A percentile compares a stretch with the other conserved stretches of the same genome.
These are phyloP conservation scores for Loripinus fragilis DNA, from an alignment of 2,888 invertebrate species.

Conservation along the genomic window DNA sequence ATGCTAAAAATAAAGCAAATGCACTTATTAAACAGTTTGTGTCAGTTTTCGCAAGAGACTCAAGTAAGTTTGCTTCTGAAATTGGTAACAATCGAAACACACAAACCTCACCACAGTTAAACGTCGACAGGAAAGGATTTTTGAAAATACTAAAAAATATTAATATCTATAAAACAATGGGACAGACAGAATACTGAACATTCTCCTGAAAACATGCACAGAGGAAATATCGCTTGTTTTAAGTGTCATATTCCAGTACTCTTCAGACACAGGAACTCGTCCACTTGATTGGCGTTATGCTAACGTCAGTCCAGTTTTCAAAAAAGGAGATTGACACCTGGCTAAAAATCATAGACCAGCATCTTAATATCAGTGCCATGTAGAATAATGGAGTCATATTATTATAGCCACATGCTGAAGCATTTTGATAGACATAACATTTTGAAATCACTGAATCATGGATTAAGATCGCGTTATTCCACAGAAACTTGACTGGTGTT, in stretches of 20 bases:
- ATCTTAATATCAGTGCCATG: conserved; percentile 26
- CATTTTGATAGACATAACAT: conserved; percentile 30
- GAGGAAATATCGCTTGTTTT: neutral
- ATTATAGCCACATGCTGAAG: conserved; percentile 32
- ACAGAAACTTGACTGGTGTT: conserved; percentile 30
- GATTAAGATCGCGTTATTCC: conserved; percentile 26
- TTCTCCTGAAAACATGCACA: conserved; percentile 2
- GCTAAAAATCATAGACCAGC: conserved; percentile 21
- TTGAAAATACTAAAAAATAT: conserved; percentile 8
- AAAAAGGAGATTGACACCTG: conserved; percentile 12
- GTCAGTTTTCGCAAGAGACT: conserved; percentile 32
- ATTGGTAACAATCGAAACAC: neutral
- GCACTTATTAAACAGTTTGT: conserved; percentile 34
- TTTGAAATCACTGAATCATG: conserved; percentile 32
- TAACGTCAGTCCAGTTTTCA: neutral
- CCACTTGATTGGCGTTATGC: neutral
- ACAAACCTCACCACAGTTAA: neutral
- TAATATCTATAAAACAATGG: conserved; percentile 8
- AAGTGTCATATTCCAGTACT: too few species aligned
- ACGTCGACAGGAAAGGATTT: neutral
- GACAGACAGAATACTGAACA: conserved; percentile 11
- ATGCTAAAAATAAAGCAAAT: conserved; percentile 32
- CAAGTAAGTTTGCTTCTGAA: neutral
- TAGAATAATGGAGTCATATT: conserved; percentile 31
- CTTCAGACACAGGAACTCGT: conserved; percentile 13